Evolutionary conservation across 2,888 invertebrate genomes (phyloP).

Genomic region (Molorchus minor): DNA sequence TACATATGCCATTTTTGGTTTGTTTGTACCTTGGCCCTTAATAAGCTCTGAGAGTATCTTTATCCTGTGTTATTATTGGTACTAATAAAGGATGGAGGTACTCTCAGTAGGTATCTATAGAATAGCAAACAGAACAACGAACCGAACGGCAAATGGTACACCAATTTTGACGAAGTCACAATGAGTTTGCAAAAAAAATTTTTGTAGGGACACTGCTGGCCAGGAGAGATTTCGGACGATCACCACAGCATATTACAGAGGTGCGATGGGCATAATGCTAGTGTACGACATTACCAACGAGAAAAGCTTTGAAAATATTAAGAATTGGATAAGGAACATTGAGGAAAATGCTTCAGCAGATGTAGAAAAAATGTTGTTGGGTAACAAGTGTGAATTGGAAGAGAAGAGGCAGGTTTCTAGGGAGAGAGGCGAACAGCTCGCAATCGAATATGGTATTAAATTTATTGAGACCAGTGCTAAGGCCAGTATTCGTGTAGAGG

Average conservation of each 20-base stretch:
- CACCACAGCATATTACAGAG: slow-evolving; percentile 99
- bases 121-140: too few relatives aligned
- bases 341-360: slow-evolving; percentile 99
- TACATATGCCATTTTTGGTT: too few relatives aligned
- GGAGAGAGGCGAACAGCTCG: slow-evolving; percentile 96
- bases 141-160: too few relatives aligned
- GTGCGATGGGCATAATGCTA: slow-evolving; percentile 99
- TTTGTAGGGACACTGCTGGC: slow-evolving; percentile 89
- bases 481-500: slow-evolving; percentile 96
- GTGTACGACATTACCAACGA: slow-evolving; percentile 99
- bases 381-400: slow-evolving; percentile 98
- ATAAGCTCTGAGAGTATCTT: neutral
- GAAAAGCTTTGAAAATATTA: slow-evolving; percentile 98
- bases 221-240: slow-evolving; percentile 99
- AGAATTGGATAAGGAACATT: slow-evolving; percentile 99
- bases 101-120: too few relatives aligned
- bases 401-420: slow-evolving; percentile 95
- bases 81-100: too few relatives aligned
- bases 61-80: too few relatives aligned
- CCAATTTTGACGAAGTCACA: too few relatives aligned
- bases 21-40: too few relatives aligned
- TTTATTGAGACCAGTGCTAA: slow-evolving; percentile 99
- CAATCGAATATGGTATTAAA: slow-evolving; percentile 97
- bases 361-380: slow-evolving; percentile 96
- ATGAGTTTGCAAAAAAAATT: too few relatives aligned